Evolutionary conservation across 1,140 invertebrate species (phyloP), one percentile per base, ranked within the genome.

Genomic region (Solen grandis): DNA sequence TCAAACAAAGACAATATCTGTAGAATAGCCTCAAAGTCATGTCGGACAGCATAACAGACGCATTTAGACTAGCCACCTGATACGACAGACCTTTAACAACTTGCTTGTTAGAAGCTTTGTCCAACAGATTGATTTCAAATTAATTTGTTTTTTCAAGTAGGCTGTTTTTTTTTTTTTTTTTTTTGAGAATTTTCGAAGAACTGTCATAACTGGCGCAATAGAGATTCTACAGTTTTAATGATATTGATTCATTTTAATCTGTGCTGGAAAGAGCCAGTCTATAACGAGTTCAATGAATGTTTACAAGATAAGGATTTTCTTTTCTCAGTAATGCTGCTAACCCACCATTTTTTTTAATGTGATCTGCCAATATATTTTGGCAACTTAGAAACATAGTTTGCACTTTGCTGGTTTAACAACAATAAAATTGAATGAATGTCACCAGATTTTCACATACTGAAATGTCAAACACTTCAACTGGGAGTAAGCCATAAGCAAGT

Each of bases 341-440:
- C 72, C 52, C 75, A 78, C 79, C 2, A 83, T 69, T 16, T 65
- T 5, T 8, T 16, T n/a, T 3, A 19, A 70, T 35, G 31, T 29
- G 36, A 16, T 65, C 16, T 54, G 27, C 36, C 16, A 79, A 16
- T 8, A 68, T 14, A 36, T 78, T 69, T 22, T 78, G 4, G 25
- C 68, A 63, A 27, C 52, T 46, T 14, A 83, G 27, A 52, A 83
- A 83, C 16, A 0, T 0, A 31, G 81, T 83, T 54, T 73, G 59
- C 8, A 52, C n/a, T 35, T 35, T 31, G 10, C 22, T 19, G 14
- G 38, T 27, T n/a, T 72, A 59, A 1, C 33, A 0, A 29, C n/a
- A 27, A 59, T 22, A 66, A 27, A 25, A 83, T 38, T 78, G 74
- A 31, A 83, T 66, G 57, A 78, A 83, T 5, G 81, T 73, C 3